Base-by-base conservation (phyloP, 2,888 invertebrate genomes). In the Prenolepis imparis region DNA sequence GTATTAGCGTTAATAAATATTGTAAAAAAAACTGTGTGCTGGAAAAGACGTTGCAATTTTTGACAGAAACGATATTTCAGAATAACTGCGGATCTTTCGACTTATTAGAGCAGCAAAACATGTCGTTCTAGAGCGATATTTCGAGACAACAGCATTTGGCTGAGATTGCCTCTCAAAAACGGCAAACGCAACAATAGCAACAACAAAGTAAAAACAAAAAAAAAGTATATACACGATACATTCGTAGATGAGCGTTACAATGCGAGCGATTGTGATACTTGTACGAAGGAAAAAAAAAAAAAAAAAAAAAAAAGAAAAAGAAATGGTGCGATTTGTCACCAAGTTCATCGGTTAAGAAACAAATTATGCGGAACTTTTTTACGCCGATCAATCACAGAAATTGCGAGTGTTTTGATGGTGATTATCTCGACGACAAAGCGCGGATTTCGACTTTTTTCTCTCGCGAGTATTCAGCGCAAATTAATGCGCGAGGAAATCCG, bases 261-360 rank as follows among this genome's bases (percentile, higher is more conserved):
- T 68, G 82, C 82, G 84, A 88, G 73, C 90, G 87, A 89, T 90
- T 90, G 89, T 90, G 90, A 90, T 90, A 90, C 74, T 84, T 83
- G 74, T 89, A 84, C 75, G 41, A 85, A 32, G 39, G 57, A 75
- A 59, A 84, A 9, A 2, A 6, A 18, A 32, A 21, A 15, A 11
- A 52, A 52, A 39, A 63, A 75, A 59, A 84, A 9, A 2, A 6
- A 18, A 32, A 21, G n/a, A 11, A 52, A 52, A 39, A 24, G 11
- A 18, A 24, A n/a, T 39, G 52, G 32, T 63, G 18, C 21, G 66
- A 36, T 84, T 81, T 83, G 72, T 84, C 86, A 86, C 81, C 86
- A 89, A 86, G 74, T 83, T 85, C 75, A 68, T 88, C 86, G 84
- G 68, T 85, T 90, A 87, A 90, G 87, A 61, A 77, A 82, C 85